phyloP scores from a whole-genome alignment of 2,113 vertebrate genomes.

The Micromys minutus region DNA sequence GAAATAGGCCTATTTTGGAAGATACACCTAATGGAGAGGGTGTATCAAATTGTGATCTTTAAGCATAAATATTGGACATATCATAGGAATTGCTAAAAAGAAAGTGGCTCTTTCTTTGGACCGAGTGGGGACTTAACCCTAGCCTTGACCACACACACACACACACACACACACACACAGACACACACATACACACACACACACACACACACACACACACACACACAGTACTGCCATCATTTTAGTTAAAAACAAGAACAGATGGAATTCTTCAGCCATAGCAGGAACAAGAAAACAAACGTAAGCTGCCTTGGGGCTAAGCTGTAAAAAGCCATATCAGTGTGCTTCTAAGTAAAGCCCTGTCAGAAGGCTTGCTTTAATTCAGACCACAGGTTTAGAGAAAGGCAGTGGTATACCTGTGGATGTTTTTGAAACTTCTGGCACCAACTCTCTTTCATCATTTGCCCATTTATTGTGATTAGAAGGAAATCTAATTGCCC shows the following conservation, averaged over 20 bases:
- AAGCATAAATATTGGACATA: neutral
- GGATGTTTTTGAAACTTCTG: conserved; percentile 21
- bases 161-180: too few relatives aligned
- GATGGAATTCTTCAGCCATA: neutral
- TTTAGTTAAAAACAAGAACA: conserved; percentile 23
- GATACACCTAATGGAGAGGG: conserved; percentile 76
- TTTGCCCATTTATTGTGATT: neutral
- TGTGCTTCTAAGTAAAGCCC: neutral
- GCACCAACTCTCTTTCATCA: neutral
- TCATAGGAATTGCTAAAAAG: neutral
- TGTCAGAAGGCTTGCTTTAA: neutral
- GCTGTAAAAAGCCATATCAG: neutral
- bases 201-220: too few relatives aligned
- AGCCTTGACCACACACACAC: too few relatives aligned
- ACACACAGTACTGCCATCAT: neutral
- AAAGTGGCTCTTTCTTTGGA: neutral
- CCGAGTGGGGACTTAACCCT: neutral
- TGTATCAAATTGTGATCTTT: conserved; percentile 90
- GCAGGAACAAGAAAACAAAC: neutral
- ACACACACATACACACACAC: too few relatives aligned
- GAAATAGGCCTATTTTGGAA: conserved; percentile 58
- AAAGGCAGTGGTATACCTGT: neutral
- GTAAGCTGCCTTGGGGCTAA: neutral
- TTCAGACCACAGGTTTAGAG: neutral
- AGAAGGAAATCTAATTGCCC: neutral